Conservation (phyloP, 2,888 invertebrate species). For the Pharmacophagus antenor region DNA sequence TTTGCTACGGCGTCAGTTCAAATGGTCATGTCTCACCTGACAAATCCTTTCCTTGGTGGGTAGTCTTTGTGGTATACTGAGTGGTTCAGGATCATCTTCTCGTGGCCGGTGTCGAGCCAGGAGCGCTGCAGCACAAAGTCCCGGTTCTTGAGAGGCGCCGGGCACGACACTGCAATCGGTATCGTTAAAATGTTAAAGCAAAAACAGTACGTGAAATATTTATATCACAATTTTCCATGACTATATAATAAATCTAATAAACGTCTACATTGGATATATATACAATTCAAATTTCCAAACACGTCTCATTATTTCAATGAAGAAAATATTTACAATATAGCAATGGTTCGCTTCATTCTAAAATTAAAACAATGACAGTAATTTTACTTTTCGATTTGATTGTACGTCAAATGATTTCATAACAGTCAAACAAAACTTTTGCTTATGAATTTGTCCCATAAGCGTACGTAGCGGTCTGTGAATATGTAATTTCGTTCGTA, state of each 20-base stretch:
- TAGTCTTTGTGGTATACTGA: conserved; percentile 93
- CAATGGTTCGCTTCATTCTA: too few relatives aligned
- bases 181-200: neutral
- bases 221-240: too few relatives aligned
- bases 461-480: neutral
- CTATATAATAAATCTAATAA: too few relatives aligned
- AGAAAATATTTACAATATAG: too few relatives aligned
- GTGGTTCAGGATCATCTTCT: conserved; percentile 94
- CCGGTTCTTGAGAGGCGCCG: conserved; percentile 92
- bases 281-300: too few relatives aligned
- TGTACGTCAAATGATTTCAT: neutral
- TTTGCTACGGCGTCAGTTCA: too few relatives aligned
- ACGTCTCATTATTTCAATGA: too few relatives aligned
- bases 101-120: conserved; percentile 92
- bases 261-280: too few relatives aligned
- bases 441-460: neutral
- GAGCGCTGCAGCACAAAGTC: conserved; percentile 96
- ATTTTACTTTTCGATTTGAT: too few relatives aligned
- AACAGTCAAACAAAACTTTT: neutral
- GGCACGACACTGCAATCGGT: conserved; percentile 87
- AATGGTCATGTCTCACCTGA: conserved; percentile 73
- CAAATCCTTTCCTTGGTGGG: conserved; percentile 90
- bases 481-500: neutral
- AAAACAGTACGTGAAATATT: too few relatives aligned
- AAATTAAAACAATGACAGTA: too few relatives aligned